phyloP scores from a whole-genome alignment of 1,140 invertebrate genomes.

The Saxidomus purpurata region DNA sequence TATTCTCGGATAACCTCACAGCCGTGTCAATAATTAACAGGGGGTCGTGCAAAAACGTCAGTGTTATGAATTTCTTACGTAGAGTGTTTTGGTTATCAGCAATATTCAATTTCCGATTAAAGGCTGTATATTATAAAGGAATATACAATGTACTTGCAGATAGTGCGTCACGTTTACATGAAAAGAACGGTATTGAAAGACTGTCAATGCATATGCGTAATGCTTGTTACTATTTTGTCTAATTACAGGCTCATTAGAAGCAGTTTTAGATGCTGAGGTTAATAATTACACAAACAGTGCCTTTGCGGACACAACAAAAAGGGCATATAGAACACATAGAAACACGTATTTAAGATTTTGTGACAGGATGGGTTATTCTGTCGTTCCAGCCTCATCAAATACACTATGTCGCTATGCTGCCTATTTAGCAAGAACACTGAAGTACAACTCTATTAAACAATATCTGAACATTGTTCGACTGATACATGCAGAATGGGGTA shows the following conservation, averaged over 20 bases:
- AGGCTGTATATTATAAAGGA: neutral
- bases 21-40: conserved; percentile 31
- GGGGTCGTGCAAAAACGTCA: conserved; percentile 1
- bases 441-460: conserved; percentile 49
- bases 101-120: conserved; percentile 12
- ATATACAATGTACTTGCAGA: conserved; percentile 30
- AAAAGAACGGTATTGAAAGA: neutral
- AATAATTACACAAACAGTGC: neutral
- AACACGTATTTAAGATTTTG: conserved; percentile 19
- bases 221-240: neutral
- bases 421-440: conserved; percentile 19
- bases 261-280: neutral
- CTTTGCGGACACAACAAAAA: conserved; percentile 18
- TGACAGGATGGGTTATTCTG: neutral
- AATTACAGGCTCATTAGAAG: neutral
- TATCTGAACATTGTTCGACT: conserved; percentile 47
- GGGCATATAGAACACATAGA: neutral
- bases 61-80: neutral
- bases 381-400: neutral
- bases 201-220: neutral
- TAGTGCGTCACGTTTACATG: conserved; percentile 10
- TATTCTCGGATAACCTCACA: conserved; percentile 13
- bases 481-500: conserved; percentile 19
- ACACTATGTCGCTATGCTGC: conserved; percentile 42
- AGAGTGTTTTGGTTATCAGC: conserved; percentile 13